phyloP scores from a whole-genome alignment of 2,888 invertebrate species.

The Eilema caniola region DNA sequence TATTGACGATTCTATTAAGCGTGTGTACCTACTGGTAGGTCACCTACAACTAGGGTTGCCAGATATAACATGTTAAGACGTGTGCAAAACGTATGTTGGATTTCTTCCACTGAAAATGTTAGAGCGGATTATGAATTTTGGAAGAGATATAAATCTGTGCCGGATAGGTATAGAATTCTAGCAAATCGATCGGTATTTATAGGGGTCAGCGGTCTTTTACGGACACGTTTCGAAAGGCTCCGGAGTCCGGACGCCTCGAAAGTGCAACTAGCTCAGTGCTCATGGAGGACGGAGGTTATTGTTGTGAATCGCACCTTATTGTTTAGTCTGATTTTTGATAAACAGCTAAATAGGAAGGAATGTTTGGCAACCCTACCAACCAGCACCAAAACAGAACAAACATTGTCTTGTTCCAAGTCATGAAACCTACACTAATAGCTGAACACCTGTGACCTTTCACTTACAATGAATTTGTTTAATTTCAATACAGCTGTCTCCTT shows the following conservation, averaged over 20 bases:
- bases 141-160: no score
- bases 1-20: neutral
- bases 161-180: no score
- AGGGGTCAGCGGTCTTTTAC: no score
- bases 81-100: no score
- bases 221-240: no score
- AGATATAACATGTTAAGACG: neutral
- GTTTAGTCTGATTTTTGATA: no score
- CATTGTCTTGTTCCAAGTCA: neutral
- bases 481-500: slow-evolving; percentile 59
- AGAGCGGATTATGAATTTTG: no score
- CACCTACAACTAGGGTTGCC: neutral
- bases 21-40: neutral
- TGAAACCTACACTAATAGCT: neutral
- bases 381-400: neutral
- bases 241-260: no score
- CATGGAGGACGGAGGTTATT: neutral
- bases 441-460: slow-evolving; percentile 65
- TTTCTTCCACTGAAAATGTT: no score
- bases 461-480: slow-evolving; percentile 35
- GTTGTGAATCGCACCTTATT: no score
- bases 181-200: no score
- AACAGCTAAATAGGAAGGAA: neutral
- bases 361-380: neutral
- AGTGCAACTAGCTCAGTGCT: no score